Percentiles rank a stretch among this genome's conserved stretches.
These are phyloP conservation scores for Platichthys stellatus DNA, from an alignment of 2,113 vertebrate genomes.

Conservation along the genomic window DNA sequence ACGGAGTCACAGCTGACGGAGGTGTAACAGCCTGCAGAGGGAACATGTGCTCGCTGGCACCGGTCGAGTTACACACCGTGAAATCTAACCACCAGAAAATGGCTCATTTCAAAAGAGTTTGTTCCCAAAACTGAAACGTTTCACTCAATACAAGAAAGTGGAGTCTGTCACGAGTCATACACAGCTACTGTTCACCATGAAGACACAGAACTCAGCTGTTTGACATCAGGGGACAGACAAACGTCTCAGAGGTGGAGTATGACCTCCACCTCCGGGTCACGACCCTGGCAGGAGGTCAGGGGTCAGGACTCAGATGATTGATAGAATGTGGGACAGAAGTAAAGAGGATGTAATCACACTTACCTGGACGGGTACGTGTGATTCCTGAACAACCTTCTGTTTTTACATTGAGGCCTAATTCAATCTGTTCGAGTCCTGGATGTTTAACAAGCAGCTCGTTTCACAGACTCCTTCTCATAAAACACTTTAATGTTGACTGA, in stretches of 20 bases:
- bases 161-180: too few relatives aligned
- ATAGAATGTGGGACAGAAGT: background rate
- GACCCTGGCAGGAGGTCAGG: constrained; percentile 14
- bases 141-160: too few relatives aligned
- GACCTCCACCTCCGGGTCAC: constrained; percentile 32
- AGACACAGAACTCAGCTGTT: background rate
- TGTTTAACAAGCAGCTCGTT: too few relatives aligned
- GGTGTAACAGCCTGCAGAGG: background rate
- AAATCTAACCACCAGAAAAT: too few relatives aligned
- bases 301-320: constrained; percentile 22
- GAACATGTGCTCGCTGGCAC: background rate
- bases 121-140: too few relatives aligned
- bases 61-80: background rate
- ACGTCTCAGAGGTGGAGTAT: constrained; percentile 20
- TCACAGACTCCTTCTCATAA: too few relatives aligned
- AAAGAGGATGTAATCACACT: background rate
- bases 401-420: too few relatives aligned
- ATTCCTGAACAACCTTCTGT: background rate
- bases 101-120: too few relatives aligned
- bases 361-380: background rate
- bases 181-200: too few relatives aligned
- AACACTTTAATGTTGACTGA: too few relatives aligned
- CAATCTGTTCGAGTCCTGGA: too few relatives aligned
- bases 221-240: background rate
- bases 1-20: background rate